phyloP scores from a whole-genome alignment of 2,888 invertebrate genomes.

The Gari tellinella region DNA sequence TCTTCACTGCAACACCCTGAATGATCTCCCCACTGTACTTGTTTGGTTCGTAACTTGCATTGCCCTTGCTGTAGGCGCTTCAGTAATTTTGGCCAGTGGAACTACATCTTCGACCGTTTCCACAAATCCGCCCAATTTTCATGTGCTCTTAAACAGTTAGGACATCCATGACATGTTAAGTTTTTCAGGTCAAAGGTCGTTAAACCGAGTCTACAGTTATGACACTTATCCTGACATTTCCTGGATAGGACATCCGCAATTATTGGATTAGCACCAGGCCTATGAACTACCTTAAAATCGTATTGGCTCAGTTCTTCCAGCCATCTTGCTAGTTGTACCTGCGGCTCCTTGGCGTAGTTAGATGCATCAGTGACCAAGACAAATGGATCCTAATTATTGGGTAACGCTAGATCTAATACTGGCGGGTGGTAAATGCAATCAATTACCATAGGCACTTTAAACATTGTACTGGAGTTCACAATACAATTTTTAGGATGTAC shows the following conservation, averaged over 20 bases:
- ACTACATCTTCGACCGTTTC: constrained; percentile 23
- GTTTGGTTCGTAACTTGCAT: neutral
- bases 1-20: neutral
- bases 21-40: too few species aligned
- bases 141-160: constrained; percentile 17
- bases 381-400: constrained; percentile 27
- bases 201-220: too few species aligned
- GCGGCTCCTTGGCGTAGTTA: constrained; percentile 46
- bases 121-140: constrained; percentile 11
- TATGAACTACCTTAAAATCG: constrained; percentile 15
- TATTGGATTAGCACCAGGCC: constrained; percentile 19
- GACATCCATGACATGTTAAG: constrained; percentile 9
- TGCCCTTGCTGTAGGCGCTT: neutral
- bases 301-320: constrained; percentile 22
- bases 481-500: too few species aligned
- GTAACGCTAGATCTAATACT: constrained; percentile 37
- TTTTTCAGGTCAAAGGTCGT: too few species aligned
- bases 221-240: too few species aligned
- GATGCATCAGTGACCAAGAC: constrained; percentile 54
- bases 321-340: constrained; percentile 45
- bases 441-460: too few species aligned
- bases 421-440: constrained; percentile 6
- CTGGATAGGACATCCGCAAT: constrained; percentile 33
- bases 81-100: constrained; percentile 1
- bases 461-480: too few species aligned